These are phyloP conservation scores for Cryptosula pallasiana DNA, from an alignment of 2,888 invertebrate species.

Conservation along the genomic window DNA sequence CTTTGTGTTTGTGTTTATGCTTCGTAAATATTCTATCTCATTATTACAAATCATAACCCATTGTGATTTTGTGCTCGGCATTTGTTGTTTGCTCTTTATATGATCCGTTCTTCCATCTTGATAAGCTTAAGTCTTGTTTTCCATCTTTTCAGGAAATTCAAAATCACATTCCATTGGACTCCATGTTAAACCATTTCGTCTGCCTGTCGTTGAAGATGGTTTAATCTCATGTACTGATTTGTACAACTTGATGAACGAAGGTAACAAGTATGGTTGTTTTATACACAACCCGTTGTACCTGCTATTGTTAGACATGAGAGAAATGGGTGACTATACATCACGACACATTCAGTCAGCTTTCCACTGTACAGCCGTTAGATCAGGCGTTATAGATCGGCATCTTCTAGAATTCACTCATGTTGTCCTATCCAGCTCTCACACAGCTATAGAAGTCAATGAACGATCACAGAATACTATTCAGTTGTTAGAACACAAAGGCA, in stretches of 20 bases:
- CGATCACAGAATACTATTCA: neutral
- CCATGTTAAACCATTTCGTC: neutral
- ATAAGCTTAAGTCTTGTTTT: too few relatives aligned
- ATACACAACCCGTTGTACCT: conserved; percentile 41
- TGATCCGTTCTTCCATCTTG: too few relatives aligned
- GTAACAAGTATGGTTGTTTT: conserved; percentile 41
- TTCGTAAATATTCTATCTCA: too few relatives aligned
- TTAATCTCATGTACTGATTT: conserved; percentile 36
- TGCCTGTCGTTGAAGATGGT: conserved; percentile 28
- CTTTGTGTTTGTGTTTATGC: too few relatives aligned
- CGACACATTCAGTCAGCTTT: conserved; percentile 33
- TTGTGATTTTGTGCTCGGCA: too few relatives aligned
- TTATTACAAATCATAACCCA: too few relatives aligned
- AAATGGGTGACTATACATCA: conserved; percentile 31
- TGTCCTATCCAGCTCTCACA: conserved; percentile 40
- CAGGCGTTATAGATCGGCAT: conserved; percentile 1
- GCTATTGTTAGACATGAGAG: conserved; percentile 39
- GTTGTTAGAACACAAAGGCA: conserved; percentile 24
- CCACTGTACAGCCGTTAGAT: conserved; percentile 31
- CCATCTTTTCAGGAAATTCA: too few relatives aligned
- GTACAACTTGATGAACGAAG: conserved; percentile 46
- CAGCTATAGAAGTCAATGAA: conserved; percentile 27
- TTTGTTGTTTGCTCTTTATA: too few relatives aligned
- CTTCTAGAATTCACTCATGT: conserved; percentile 35
- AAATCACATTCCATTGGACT: neutral